Percentiles rank a stretch among this genome's conserved stretches.
Conservation (phyloP, 2,797 vertebrate species). For the Tokudaia tokunoshimensis region DNA sequence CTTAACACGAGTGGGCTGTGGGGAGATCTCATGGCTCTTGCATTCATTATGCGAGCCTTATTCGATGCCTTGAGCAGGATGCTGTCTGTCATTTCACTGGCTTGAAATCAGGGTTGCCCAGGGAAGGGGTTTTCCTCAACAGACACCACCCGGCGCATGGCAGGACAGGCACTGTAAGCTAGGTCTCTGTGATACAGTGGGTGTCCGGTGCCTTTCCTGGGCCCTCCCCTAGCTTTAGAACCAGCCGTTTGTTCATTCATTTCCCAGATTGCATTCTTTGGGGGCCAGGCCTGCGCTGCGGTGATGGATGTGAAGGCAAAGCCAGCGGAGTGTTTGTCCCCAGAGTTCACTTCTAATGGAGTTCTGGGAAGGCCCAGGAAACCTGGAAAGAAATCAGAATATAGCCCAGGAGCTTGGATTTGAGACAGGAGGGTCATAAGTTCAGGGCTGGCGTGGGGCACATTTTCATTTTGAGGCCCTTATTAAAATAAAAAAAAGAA, state of each 20-base stretch:
- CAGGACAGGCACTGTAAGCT: neutral
- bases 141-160: neutral
- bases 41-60: neutral
- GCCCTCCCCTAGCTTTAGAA: neutral
- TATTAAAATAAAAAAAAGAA: neutral
- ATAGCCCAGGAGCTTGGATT: neutral
- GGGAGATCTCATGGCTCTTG: neutral
- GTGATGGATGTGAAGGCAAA: neutral
- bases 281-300: neutral
- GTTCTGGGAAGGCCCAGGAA: neutral
- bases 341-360: neutral
- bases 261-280: neutral
- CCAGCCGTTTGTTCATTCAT: neutral
- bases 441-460: neutral
- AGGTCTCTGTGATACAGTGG: neutral
- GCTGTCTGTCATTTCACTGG: neutral
- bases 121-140: constrained; percentile 10
- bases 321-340: neutral
- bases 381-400: neutral
- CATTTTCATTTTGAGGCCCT: neutral
- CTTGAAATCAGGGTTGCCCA: neutral
- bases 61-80: neutral
- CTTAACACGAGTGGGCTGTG: neutral
- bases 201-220: neutral
- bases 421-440: neutral